Base-by-base conservation (phyloP, 2,113 vertebrate genomes). In the Cygnus buccinator region DNA sequence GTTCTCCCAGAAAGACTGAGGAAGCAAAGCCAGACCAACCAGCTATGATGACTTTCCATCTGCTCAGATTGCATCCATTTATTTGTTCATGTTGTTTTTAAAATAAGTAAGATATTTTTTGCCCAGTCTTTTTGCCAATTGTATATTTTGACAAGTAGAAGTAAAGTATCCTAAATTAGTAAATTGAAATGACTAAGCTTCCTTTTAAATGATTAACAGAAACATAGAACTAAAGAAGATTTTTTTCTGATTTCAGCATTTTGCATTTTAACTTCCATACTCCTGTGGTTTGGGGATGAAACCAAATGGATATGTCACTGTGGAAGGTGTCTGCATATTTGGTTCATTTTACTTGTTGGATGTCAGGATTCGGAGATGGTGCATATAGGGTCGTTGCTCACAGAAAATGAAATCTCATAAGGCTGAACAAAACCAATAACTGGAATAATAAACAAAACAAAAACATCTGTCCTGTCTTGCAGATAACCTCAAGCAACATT, bases 361-460 rank as follows among this genome's bases (percentile, higher is more conserved):
- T 71, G 33, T 62, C 71, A 86, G 37, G n/a, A 57, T 74, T 91
- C 61, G 63, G 66, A 58, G 84, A 65, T 46, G 52, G 25, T 84
- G 61, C 37, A 41, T 17, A 23, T 20, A 35, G 50, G n/a, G 22
- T 74, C 84, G 89, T 65, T 78, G 50, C 74, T 84, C 48, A 75
- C 33, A 84, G 84, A 93, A 94, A 95, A 86, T 84, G 46, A 72
- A 88, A 63, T 88, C 79, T 48, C 91, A n/a, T 78, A 77, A 63
- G 93, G 59, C 87, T 91, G 46, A 57, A 77, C 26, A 88, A 83
- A 94, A 80, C 59, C 2, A 22, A n/a, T 87, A 88, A 67, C 71
- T 92, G 72, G 54, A 95, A 95, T 81, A 93, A 93, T 90, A 91
- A 95, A 85, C 79, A 84, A 93, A 94, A 77, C 46, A 55, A 92